phyloP scores from a whole-genome alignment of 2,888 invertebrate genomes.

The Autographa gamma region DNA sequence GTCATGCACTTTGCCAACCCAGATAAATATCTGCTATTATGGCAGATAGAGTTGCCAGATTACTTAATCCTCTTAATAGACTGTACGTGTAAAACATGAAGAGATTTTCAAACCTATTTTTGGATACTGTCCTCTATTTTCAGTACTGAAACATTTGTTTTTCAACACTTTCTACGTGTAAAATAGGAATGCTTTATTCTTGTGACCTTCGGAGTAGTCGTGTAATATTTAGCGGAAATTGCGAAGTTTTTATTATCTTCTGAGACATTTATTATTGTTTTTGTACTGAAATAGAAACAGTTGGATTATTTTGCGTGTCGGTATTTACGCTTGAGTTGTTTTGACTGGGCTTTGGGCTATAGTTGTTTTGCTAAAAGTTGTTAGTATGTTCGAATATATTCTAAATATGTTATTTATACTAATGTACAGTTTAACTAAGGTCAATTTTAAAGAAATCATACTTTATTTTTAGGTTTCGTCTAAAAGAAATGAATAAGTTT shows the following conservation, averaged over 20 bases:
- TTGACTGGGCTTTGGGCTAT: background rate
- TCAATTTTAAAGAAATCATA: background rate
- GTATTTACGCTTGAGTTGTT: slow-evolving; percentile 1
- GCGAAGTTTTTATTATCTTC: slow-evolving; percentile 9
- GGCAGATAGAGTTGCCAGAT: background rate
- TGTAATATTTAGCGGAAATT: slow-evolving; percentile 26
- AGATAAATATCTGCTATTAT: slow-evolving; percentile 1
- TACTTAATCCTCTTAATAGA: slow-evolving; percentile 4
- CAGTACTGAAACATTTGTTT: slow-evolving; percentile 32
- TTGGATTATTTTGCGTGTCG: background rate
- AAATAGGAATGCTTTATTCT: slow-evolving; percentile 16
- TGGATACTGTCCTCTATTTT: slow-evolving; percentile 7
- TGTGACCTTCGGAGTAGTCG: slow-evolving; percentile 13
- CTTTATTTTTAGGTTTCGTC: no score
- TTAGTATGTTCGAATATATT: background rate
- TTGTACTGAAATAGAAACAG: background rate
- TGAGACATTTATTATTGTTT: slow-evolving; percentile 18
- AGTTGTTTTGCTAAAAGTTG: background rate
- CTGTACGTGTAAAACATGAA: background rate
- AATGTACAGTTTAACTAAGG: background rate
- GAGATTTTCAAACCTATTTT: slow-evolving; percentile 19
- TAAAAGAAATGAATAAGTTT: background rate
- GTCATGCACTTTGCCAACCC: background rate
- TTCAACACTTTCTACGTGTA: slow-evolving; percentile 15
- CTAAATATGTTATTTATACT: no score